phyloP scores from a whole-genome alignment of 2,888 invertebrate genomes.

The Tethea ocularis region DNA sequence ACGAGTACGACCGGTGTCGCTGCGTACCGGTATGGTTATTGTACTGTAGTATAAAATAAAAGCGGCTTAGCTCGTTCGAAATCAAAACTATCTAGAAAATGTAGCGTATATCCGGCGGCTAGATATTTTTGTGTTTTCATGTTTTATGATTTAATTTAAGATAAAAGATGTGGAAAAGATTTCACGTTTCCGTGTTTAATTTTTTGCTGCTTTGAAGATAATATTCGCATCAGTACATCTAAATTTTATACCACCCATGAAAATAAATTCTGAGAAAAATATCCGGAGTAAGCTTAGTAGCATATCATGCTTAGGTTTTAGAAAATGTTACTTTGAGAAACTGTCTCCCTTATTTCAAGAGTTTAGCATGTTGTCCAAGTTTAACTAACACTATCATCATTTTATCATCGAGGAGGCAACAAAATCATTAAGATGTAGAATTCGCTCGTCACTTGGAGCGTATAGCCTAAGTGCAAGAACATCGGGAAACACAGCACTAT shows the following conservation, averaged over 20 bases:
- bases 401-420: too few relatives aligned
- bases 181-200: not conserved
- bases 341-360: too few relatives aligned
- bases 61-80: constrained; percentile 22
- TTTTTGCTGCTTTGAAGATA: not conserved
- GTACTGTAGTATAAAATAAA: constrained; percentile 33
- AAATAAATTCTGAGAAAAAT: too few relatives aligned
- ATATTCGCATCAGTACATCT: not conserved
- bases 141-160: not conserved
- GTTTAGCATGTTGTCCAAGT: too few relatives aligned
- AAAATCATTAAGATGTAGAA: too few relatives aligned
- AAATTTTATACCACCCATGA: not conserved
- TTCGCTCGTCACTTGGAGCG: constrained; percentile 45
- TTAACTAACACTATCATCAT: not conserved
- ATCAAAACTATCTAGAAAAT: not conserved
- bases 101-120: not conserved
- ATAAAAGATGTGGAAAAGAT: not conserved
- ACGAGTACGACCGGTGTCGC: constrained; percentile 48
- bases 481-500: constrained; percentile 70
- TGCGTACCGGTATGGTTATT: constrained; percentile 42
- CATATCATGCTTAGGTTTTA: too few relatives aligned
- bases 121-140: not conserved
- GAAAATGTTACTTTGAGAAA: too few relatives aligned
- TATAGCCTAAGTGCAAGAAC: constrained; percentile 52
- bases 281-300: too few relatives aligned